Conservation (phyloP, 2,113 vertebrate species). For the Ursus arctos region DNA sequence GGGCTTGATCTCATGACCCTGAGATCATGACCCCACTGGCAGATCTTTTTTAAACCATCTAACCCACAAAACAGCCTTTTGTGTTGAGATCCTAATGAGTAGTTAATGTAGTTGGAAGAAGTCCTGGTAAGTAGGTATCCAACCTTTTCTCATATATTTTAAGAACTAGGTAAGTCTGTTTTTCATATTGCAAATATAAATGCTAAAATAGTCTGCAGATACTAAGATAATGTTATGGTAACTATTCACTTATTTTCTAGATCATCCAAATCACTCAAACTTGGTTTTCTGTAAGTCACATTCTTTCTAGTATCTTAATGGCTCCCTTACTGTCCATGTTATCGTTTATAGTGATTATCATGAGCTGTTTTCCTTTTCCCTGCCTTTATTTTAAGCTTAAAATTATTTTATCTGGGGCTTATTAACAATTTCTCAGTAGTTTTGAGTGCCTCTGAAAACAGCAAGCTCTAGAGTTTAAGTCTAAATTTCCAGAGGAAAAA, state of each 20-base stretch:
- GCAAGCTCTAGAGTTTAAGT: background rate
- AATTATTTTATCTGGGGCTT: constrained; percentile 31
- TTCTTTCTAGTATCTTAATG: background rate
- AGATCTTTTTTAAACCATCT: constrained; percentile 40
- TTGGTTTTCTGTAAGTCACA: constrained; percentile 9
- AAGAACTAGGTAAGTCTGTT: background rate
- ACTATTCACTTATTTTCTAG: background rate
- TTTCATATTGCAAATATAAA: constrained; percentile 44
- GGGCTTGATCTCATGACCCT: too few relatives aligned
- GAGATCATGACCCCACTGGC: background rate
- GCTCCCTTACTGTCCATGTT: background rate
- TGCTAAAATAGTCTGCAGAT: constrained; percentile 33
- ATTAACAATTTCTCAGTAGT: constrained; percentile 40
- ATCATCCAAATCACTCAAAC: background rate
- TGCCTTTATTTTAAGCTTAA: background rate
- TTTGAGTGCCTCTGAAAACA: constrained; percentile 10
- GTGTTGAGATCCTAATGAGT: background rate
- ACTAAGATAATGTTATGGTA: background rate
- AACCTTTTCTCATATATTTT: background rate
- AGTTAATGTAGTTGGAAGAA: constrained; percentile 38
- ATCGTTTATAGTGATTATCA: constrained; percentile 36
- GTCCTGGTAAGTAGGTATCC: background rate
- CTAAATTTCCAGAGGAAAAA: constrained; percentile 23
- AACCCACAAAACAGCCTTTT: constrained; percentile 12
- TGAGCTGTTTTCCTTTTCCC: constrained; percentile 24